Evolutionary conservation across 2,113 vertebrate species (phyloP), one percentile per base, ranked within the genome.

Genomic region (Oreochromis aureus): DNA sequence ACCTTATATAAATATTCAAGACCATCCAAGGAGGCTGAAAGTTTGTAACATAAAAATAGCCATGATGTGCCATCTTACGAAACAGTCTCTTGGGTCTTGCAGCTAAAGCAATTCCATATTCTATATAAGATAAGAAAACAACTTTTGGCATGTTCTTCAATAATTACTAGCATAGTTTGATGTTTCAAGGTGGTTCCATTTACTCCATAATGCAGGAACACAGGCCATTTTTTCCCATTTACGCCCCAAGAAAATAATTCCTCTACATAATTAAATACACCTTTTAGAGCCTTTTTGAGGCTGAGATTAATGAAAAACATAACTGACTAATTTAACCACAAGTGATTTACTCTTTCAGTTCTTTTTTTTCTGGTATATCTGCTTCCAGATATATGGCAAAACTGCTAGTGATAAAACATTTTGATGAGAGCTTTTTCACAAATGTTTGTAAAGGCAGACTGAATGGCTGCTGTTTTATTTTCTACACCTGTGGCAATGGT

Each of bases 231-330:
- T 66, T 24, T 46, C 15, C 9, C 61, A 84, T 80, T 87, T 84
- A 83, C 61, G 10, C 36, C 66, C 18, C 6, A 19, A 22, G 10
- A 61, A 56, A 84, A 61, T 4, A 86, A 48, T 69, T 66, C 53
- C 66, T 90, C 91, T 87, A 81, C 71, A 90, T 92, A 90, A 93
- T 94, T 89, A 90, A 93, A 85, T 80, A 82, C 80, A 89, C 48
- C 53, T 89, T 80, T 92, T 85, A 92, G 80, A 91, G 66, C 56
- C 55, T 54, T 83, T 85, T 56, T 71, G 85, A 80, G 85, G 58
- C 80, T 83, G 89, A 91, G 89, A 95, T 92, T 92, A 83, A 93
- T 91, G 89, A 78, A 79, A 71, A 46, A 83, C 51, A 51, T 82
- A 90, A 87, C 71, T 39, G 34, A 69, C 19, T 84, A 86, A 88